phyloP scores from a whole-genome alignment of 2,113 vertebrate genomes.

The Neodontobutis hainanensis region DNA sequence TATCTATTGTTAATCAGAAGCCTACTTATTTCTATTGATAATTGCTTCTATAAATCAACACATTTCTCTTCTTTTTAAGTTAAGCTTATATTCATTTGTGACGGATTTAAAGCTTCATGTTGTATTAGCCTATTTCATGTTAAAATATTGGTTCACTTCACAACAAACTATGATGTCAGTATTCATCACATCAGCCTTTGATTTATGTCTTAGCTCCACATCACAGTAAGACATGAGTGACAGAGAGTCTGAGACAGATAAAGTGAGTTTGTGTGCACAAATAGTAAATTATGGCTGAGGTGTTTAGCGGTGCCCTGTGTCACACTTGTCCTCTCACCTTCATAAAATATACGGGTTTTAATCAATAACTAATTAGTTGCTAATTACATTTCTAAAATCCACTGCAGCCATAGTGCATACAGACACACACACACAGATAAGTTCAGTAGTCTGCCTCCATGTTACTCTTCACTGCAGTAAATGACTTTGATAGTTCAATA shows the following conservation, averaged over 20 bases:
- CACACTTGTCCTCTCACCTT: slow-evolving; percentile 55
- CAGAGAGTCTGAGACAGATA: slow-evolving; percentile 1
- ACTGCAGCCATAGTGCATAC: slow-evolving; percentile 34
- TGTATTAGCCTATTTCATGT: too few relatives aligned
- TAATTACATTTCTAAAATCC: slow-evolving; percentile 66
- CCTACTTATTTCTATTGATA: background rate
- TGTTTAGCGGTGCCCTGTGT: slow-evolving; percentile 31
- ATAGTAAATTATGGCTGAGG: slow-evolving; percentile 42
- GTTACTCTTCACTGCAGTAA: background rate
- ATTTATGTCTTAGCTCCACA: too few relatives aligned
- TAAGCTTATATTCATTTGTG: too few relatives aligned
- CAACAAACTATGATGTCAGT: too few relatives aligned
- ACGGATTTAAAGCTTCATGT: too few relatives aligned
- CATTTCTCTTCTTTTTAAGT: background rate
- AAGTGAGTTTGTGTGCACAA: background rate
- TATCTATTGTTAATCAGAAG: background rate
- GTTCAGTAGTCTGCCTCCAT: slow-evolving; percentile 23
- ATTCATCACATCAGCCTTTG: too few relatives aligned
- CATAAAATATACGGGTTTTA: slow-evolving; percentile 59
- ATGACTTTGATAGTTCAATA: slow-evolving; percentile 5
- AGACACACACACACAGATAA: slow-evolving; percentile 45
- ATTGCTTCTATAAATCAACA: background rate
- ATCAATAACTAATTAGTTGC: slow-evolving; percentile 75
- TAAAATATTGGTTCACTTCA: too few relatives aligned
- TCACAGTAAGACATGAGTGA: background rate